These are phyloP conservation scores for Macrosoma leucophasiata DNA, from an alignment of 2,888 invertebrate genomes.

Conservation along the genomic window DNA sequence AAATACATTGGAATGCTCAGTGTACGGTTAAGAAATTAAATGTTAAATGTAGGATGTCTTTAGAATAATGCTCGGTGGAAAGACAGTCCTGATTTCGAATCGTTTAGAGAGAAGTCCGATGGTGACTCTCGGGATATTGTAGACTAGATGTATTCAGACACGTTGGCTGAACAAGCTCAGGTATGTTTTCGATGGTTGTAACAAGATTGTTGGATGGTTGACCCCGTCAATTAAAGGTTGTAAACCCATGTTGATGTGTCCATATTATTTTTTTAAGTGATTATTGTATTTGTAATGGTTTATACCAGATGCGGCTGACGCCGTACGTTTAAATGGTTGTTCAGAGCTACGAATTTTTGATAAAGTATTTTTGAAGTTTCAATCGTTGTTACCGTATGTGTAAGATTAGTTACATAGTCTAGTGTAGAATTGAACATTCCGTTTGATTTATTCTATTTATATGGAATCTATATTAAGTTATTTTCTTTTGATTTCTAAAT, in stretches of 20 bases:
- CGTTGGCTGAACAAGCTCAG: slow-evolving; percentile 23
- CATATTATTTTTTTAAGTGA: slow-evolving; percentile 62
- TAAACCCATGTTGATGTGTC: slow-evolving; percentile 52
- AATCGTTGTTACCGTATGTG: slow-evolving; percentile 64
- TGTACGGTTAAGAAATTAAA: too few relatives aligned
- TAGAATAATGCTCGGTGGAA: too few relatives aligned
- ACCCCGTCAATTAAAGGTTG: slow-evolving; percentile 65
- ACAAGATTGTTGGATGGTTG: slow-evolving; percentile 44
- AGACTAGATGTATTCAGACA: too few relatives aligned
- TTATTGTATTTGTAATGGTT: slow-evolving; percentile 35
- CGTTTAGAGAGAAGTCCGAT: too few relatives aligned
- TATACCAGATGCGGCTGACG: slow-evolving; percentile 31
- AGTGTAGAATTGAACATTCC: slow-evolving; percentile 56
- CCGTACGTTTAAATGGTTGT: slow-evolving; percentile 33
- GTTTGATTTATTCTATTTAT: slow-evolving; percentile 45
- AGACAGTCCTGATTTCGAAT: too few relatives aligned
- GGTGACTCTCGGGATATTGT: too few relatives aligned
- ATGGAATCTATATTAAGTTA: slow-evolving; percentile 37
- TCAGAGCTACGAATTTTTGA: slow-evolving; percentile 47
- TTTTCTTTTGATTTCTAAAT: slow-evolving; percentile 28
- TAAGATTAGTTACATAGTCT: slow-evolving; percentile 40
- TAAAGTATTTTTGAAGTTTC: slow-evolving; percentile 59
- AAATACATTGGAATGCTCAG: slow-evolving; percentile 28
- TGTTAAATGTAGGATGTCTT: slow-evolving; percentile 20
- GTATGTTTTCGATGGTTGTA: slow-evolving; percentile 46